Evolutionary conservation across 1,140 invertebrate genomes (phyloP).

Genomic region (Nasonia longicornis): DNA sequence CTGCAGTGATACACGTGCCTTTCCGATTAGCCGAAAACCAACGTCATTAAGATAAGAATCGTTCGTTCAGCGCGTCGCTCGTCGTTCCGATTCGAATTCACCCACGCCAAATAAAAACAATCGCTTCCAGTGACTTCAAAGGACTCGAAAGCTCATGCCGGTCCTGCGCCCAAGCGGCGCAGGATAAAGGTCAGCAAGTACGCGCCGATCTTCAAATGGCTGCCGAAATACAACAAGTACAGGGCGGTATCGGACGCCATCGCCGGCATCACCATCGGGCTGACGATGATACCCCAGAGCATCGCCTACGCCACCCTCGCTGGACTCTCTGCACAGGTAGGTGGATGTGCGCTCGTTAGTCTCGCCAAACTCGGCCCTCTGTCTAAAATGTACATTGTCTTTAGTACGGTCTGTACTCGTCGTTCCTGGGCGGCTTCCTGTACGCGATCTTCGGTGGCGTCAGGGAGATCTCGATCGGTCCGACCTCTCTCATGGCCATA

Average conservation of each 20-base stretch:
- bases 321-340: conserved; percentile 77
- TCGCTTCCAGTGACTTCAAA: conserved; percentile 13
- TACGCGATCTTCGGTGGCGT: conserved; percentile 91
- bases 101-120: too few relatives aligned
- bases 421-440: conserved; percentile 82
- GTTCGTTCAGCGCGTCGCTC: neutral
- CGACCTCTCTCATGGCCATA: conserved; percentile 87
- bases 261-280: conserved; percentile 82
- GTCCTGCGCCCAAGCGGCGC: neutral
- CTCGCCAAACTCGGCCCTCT: neutral
- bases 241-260: conserved; percentile 76
- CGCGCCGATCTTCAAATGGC: conserved; percentile 74
- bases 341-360: neutral
- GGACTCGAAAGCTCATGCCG: neutral
- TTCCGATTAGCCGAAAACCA: too few relatives aligned
- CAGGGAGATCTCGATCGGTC: conserved; percentile 91
- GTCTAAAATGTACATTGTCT: neutral
- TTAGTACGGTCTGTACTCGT: conserved; percentile 82
- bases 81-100: too few relatives aligned
- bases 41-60: neutral
- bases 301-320: conserved; percentile 85
- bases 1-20: too few relatives aligned
- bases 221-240: conserved; percentile 73
- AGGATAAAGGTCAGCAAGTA: conserved; percentile 51
- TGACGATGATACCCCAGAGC: conserved; percentile 87